Evolutionary conservation across 2,113 vertebrate species (phyloP).

Genomic region (Dasyurus viverrinus): DNA sequence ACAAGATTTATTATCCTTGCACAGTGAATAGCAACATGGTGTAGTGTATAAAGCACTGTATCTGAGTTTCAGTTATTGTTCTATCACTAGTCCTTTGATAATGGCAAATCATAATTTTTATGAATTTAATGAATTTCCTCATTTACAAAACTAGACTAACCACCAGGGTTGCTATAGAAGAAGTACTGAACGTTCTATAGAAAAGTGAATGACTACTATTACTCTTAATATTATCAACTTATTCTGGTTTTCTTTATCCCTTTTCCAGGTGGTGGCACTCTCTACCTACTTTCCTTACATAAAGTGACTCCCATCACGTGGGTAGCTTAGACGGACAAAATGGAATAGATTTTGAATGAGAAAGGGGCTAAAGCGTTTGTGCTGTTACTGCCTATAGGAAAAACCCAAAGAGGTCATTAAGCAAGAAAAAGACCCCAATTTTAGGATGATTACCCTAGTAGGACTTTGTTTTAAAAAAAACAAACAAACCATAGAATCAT

Average conservation of each 20-base stretch:
- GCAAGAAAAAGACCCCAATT: not conserved
- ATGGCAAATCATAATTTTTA: too few relatives aligned
- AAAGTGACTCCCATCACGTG: not conserved
- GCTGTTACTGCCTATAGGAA: not conserved
- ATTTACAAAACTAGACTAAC: too few relatives aligned
- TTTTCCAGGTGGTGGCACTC: not conserved
- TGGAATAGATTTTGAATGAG: not conserved
- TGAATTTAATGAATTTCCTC: too few relatives aligned
- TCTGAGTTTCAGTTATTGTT: too few relatives aligned
- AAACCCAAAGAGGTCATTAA: not conserved
- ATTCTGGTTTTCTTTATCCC: not conserved
- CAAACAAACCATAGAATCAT: not conserved
- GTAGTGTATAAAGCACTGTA: not conserved
- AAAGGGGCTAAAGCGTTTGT: not conserved
- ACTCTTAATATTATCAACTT: not conserved
- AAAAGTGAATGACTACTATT: not conserved
- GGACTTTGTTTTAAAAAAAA: not conserved
- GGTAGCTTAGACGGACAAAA: not conserved
- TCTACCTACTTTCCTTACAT: not conserved
- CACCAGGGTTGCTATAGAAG: too few relatives aligned
- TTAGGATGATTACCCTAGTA: not conserved
- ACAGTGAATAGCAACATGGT: not conserved
- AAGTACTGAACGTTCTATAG: not conserved
- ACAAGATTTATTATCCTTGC: not conserved
- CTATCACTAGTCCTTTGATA: too few relatives aligned